Percentiles rank a stretch among this genome's conserved stretches.
These are phyloP conservation scores for Telmatherina bonti DNA, from an alignment of 2,797 vertebrate species.

Conservation along the genomic window DNA sequence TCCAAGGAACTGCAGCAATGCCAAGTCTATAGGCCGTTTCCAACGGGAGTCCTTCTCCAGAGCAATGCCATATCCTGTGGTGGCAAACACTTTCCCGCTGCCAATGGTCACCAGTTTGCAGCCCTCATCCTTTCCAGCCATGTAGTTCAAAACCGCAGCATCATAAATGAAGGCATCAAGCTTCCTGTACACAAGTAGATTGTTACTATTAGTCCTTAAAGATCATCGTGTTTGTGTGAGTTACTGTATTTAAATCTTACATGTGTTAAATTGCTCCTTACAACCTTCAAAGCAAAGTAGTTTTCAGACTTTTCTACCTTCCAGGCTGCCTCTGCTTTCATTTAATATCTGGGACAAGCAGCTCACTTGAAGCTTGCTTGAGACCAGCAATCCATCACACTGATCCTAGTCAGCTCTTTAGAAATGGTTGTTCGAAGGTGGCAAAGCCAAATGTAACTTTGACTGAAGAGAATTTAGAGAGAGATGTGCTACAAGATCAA, in stretches of 20 bases:
- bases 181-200: constrained; percentile 83
- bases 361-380: constrained; percentile 1
- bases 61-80: constrained; percentile 97
- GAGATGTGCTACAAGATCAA: neutral
- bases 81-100: constrained; percentile 97
- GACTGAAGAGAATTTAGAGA: neutral
- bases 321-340: neutral
- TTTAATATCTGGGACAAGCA: constrained; percentile 7
- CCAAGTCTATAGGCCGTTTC: constrained; percentile 95
- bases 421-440: neutral
- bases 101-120: constrained; percentile 99
- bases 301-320: neutral
- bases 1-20: constrained; percentile 96
- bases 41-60: constrained; percentile 96
- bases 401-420: neutral
- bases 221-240: neutral
- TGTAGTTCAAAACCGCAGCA: constrained; percentile 97
- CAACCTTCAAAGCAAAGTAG: neutral
- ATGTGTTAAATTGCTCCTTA: neutral
- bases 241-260: neutral
- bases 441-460: neutral
- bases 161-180: constrained; percentile 98
- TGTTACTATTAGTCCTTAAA: neutral
- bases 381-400: constrained; percentile 19
- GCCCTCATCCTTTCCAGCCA: constrained; percentile 98